A percentile compares a stretch with the other conserved stretches of the same genome.
phyloP scores from a whole-genome alignment of 2,888 invertebrate genomes.

The Andrena chrysosceles region DNA sequence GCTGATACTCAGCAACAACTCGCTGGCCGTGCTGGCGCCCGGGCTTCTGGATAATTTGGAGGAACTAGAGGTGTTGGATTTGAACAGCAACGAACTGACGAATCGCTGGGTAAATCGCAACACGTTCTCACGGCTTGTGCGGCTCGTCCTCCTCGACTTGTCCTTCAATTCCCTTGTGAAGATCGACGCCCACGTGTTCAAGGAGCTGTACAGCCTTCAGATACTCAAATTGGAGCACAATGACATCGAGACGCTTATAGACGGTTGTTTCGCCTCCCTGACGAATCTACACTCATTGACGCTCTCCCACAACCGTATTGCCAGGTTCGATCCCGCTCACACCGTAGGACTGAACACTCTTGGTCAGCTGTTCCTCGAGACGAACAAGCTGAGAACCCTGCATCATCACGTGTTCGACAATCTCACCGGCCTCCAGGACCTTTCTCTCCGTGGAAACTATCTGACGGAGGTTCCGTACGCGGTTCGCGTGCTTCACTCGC shows the following conservation, averaged over 20 bases:
- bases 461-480: conserved; percentile 90
- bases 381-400: conserved; percentile 90
- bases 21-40: conserved; percentile 90
- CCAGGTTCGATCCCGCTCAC: conserved; percentile 89
- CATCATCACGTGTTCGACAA: conserved; percentile 91
- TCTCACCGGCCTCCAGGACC: conserved; percentile 91
- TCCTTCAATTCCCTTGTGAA: conserved; percentile 90
- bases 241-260: conserved; percentile 89
- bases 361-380: conserved; percentile 90
- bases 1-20: conserved; percentile 92
- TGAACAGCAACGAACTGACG: conserved; percentile 91
- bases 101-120: conserved; percentile 92
- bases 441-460: conserved; percentile 91
- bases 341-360: conserved; percentile 91
- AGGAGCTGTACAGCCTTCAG: conserved; percentile 91
- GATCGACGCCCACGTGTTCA: conserved; percentile 90
- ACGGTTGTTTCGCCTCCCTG: conserved; percentile 91
- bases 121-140: conserved; percentile 91
- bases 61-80: conserved; percentile 90
- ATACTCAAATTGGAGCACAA: conserved; percentile 91
- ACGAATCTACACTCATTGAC: conserved; percentile 92
- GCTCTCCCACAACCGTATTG: conserved; percentile 90
- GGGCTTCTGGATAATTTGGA: conserved; percentile 91
- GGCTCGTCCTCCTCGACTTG: conserved; percentile 91
- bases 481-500: conserved; percentile 89